Percentiles rank a stretch among this genome's conserved stretches.
Conservation (phyloP, 2,113 vertebrate genomes). For the Jaculus jaculus region DNA sequence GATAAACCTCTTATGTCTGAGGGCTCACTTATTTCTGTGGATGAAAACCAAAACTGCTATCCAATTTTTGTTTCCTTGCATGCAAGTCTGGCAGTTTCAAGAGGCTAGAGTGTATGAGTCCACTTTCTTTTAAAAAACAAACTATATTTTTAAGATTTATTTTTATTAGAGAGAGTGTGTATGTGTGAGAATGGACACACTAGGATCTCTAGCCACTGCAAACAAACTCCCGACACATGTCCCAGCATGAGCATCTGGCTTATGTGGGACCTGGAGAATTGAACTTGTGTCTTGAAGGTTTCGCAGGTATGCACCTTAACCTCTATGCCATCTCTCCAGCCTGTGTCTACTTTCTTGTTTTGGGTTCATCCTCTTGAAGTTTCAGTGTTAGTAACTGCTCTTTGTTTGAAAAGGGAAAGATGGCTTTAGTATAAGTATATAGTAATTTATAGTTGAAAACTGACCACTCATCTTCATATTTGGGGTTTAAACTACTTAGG, state of each 20-base stretch:
- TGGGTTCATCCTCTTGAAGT: background rate
- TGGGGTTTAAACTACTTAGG: background rate
- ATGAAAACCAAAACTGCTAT: background rate
- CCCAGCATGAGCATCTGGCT: too few relatives aligned
- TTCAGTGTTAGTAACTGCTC: background rate
- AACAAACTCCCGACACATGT: too few relatives aligned
- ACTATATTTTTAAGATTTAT: too few relatives aligned
- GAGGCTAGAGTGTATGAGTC: background rate
- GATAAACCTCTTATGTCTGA: conserved; percentile 11
- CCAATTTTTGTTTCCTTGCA: background rate
- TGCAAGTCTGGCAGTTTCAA: background rate
- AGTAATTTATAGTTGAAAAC: background rate
- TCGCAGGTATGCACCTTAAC: too few relatives aligned
- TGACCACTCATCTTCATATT: background rate
- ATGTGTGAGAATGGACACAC: too few relatives aligned
- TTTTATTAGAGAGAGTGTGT: too few relatives aligned
- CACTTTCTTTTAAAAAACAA: background rate
- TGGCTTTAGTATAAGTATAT: background rate
- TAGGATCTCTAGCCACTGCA: too few relatives aligned
- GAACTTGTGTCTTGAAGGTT: too few relatives aligned
- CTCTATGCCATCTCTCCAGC: too few relatives aligned
- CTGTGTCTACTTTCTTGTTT: too few relatives aligned
- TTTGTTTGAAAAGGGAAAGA: conserved; percentile 30
- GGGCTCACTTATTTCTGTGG: conserved; percentile 12
- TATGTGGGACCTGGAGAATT: too few relatives aligned